phyloP scores from a whole-genome alignment of 2,797 vertebrate species.

The Phalanger gymnotis region DNA sequence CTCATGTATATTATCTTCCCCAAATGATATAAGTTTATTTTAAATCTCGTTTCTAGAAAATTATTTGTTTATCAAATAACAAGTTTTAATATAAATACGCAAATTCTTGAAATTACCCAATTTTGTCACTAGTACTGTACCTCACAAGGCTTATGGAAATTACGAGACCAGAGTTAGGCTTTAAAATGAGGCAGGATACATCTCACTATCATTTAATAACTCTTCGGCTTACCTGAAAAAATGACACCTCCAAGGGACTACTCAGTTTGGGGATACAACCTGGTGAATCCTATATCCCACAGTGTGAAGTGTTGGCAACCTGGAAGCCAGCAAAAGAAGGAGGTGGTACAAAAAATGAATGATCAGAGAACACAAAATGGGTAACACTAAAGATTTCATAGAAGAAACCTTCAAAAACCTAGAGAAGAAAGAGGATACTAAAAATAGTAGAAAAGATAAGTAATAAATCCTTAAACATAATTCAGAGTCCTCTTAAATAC shows the following conservation, averaged over 20 bases:
- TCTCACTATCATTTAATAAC: background rate
- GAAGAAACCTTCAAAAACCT: background rate
- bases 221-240: background rate
- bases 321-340: background rate
- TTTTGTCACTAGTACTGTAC: constrained; percentile 23
- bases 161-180: constrained; percentile 22
- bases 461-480: background rate
- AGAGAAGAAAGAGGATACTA: background rate
- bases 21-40: background rate
- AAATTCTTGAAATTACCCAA: constrained; percentile 1
- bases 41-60: background rate
- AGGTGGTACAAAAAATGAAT: background rate
- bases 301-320: background rate
- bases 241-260: background rate
- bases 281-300: background rate
- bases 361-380: background rate
- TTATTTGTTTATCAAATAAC: background rate
- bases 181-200: constrained; percentile 1
- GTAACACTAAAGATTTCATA: background rate
- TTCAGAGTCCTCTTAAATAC: background rate
- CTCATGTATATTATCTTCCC: background rate
- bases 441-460: background rate
- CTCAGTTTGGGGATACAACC: background rate
- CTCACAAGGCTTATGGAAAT: constrained; percentile 11
- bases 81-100: background rate